These are phyloP conservation scores for Zootermopsis nevadensis DNA, from an alignment of 2,888 invertebrate species.

Conservation along the genomic window DNA sequence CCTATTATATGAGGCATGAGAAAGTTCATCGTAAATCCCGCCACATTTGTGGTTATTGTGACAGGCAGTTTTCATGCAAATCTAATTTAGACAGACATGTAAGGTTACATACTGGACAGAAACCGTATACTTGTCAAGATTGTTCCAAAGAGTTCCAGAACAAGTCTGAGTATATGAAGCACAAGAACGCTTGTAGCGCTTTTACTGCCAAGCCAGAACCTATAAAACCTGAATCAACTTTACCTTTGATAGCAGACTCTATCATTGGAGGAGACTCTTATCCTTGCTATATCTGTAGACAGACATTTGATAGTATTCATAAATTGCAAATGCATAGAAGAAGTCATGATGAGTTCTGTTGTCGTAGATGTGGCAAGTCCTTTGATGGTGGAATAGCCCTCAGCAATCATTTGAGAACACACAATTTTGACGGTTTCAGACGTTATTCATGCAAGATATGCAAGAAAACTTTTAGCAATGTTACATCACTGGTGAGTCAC, in stretches of 20 bases:
- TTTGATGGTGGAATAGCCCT: slow-evolving; percentile 45
- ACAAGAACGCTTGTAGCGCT: slow-evolving; percentile 15
- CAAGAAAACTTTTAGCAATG: slow-evolving; percentile 39
- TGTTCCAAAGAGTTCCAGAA: slow-evolving; percentile 36
- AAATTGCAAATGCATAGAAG: slow-evolving; percentile 36
- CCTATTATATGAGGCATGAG: slow-evolving; percentile 34
- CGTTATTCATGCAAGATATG: slow-evolving; percentile 43
- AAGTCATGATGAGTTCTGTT: slow-evolving; percentile 27
- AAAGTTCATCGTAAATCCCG: slow-evolving; percentile 13
- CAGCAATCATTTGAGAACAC: slow-evolving; percentile 46
- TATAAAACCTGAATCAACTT: not conserved
- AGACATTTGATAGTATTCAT: slow-evolving; percentile 33
- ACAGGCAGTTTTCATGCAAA: slow-evolving; percentile 66
- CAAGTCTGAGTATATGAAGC: slow-evolving; percentile 34
- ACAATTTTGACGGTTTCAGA: slow-evolving; percentile 35
- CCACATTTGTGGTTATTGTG: slow-evolving; percentile 61
- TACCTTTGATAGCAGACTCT: not conserved
- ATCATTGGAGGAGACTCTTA: slow-evolving; percentile 15
- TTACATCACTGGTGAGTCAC: slow-evolving; percentile 42
- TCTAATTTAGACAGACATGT: slow-evolving; percentile 60
- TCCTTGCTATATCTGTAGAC: slow-evolving; percentile 43
- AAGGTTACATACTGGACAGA: slow-evolving; percentile 47
- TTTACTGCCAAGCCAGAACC: slow-evolving; percentile 2
- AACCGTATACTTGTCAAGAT: slow-evolving; percentile 27
- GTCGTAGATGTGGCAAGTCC: slow-evolving; percentile 43